Base-by-base conservation (phyloP, 2,113 vertebrate genomes). In the Sisor rabdophorus region DNA sequence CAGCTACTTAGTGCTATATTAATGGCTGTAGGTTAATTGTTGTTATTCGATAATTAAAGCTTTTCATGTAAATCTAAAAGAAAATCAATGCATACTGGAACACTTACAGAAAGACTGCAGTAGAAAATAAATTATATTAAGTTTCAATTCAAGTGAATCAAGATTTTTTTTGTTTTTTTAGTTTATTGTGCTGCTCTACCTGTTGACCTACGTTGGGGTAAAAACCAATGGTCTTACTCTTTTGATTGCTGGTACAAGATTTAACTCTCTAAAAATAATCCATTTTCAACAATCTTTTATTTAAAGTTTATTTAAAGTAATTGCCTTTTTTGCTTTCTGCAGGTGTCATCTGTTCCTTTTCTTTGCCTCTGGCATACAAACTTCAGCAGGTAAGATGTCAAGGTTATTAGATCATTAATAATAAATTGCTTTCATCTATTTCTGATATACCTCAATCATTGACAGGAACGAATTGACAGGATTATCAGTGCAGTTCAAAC, bases 301-400 rank as follows among this genome's bases (percentile, higher is more conserved):
- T 48, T 15, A n/a, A 40, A 76, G 16, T 26, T 10, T 11, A 26
- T 12, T n/a, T 74, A 2, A 4, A 4, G 32, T 65, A 24, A 4
- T 58, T 26, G 4, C 10, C 11, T 17, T 68, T 22, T 67, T 67
- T 52, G 15, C 16, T 68, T 68, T 79, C 4, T 11, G 80, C 12
- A 98, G 95, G 90, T 81, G 93, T 95, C 73, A 94, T 97, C 0
- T 85, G 83, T 11, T 26, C 91, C 40, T 98, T 98, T 86, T 96
- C 95, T 4, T 69, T 95, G 75, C 95, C 95, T 55, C 81, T 98
- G 71, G 85, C 95, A 48, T 97, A 96, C 86, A 91, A 88, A 87
- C 93, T 94, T 73, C 92, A 96, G 82, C 92, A 95, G 94, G 95
- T 96, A 83, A 68, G 17, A 52, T n/a, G 32, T 30, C 10, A 32